Evolutionary conservation across 2,113 vertebrate species (phyloP).

Genomic region (Vulpes ferrilata): DNA sequence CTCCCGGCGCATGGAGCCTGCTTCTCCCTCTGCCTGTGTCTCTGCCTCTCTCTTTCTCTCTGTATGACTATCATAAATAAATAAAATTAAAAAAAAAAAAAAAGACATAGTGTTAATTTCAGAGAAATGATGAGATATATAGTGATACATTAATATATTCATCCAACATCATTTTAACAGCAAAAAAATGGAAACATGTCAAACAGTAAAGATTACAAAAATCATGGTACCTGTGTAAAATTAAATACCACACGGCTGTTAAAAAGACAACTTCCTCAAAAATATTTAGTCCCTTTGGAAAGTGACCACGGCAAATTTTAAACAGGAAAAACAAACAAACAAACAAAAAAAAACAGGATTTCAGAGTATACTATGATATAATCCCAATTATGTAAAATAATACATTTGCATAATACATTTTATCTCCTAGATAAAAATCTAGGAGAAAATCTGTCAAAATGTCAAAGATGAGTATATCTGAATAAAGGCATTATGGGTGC

Average conservation of each 20-base stretch:
- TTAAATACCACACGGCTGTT: background rate
- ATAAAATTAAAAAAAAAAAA: too few species aligned
- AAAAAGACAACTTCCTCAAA: background rate
- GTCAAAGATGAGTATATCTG: background rate
- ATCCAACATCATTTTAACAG: background rate
- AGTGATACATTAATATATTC: background rate
- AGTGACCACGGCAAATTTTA: background rate
- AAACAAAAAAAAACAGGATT: background rate
- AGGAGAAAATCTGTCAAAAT: background rate
- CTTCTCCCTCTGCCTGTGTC: too few species aligned
- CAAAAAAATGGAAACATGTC: background rate
- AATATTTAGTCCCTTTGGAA: background rate
- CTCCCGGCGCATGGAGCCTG: too few species aligned
- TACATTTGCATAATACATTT: background rate
- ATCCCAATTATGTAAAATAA: background rate
- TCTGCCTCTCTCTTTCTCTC: too few species aligned
- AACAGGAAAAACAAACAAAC: background rate
- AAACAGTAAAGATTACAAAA: background rate
- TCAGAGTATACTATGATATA: background rate
- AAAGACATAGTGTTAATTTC: background rate
- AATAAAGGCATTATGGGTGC: background rate
- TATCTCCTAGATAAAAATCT: background rate
- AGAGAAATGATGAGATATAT: background rate
- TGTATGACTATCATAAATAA: too few species aligned
- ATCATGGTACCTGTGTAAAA: background rate